Conservation (phyloP, 2,113 vertebrate genomes). For the Hydropotes inermis region DNA sequence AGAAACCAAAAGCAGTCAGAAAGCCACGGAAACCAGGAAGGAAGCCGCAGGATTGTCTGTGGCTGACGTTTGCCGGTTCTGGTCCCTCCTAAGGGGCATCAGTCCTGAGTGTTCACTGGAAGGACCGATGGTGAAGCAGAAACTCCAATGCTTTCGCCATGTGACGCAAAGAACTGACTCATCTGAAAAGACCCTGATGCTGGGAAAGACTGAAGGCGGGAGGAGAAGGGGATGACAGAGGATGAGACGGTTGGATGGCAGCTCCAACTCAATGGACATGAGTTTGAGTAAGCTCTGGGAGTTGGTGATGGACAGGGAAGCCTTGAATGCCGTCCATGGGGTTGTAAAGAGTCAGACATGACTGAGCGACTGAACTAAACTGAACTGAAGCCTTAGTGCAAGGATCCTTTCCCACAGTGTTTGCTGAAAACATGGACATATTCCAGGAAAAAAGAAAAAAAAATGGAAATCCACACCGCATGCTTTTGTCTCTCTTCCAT, state of each 20-base stretch:
- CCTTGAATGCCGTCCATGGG: background rate
- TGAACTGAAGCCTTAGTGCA: background rate
- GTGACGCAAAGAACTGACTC: fast-evolving
- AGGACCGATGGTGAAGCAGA: background rate
- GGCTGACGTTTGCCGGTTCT: background rate
- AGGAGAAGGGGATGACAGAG: background rate
- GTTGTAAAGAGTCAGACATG: background rate
- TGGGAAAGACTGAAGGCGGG: background rate
- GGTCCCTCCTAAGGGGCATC: background rate
- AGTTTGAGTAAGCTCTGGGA: background rate
- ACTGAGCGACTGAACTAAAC: background rate
- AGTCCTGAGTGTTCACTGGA: background rate
- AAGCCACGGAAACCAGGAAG: background rate
- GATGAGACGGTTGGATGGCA: background rate
- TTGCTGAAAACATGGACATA: too few relatives aligned
- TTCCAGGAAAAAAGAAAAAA: too few relatives aligned
- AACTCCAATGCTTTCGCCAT: background rate
- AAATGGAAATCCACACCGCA: fast-evolving
- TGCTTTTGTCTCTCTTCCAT: background rate
- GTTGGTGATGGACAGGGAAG: background rate
- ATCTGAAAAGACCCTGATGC: background rate
- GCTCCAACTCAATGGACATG: fast-evolving
- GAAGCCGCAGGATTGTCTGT: fast-evolving
- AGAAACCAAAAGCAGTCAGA: background rate
- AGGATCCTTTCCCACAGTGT: too few relatives aligned